These are phyloP conservation scores for Eurypyga helias DNA, from an alignment of 2,113 vertebrate species.

Conservation along the genomic window DNA sequence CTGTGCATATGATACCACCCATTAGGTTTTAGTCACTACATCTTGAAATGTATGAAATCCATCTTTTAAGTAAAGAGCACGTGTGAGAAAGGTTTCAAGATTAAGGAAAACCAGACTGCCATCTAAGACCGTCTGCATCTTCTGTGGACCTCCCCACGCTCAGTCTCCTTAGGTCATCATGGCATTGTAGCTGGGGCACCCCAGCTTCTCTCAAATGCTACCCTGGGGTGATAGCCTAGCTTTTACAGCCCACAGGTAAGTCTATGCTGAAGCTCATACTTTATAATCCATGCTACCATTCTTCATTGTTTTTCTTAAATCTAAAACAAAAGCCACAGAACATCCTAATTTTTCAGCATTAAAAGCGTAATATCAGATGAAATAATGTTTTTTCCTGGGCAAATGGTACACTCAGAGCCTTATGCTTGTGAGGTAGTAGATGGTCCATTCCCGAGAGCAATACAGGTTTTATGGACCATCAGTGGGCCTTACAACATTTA, in stretches of 20 bases:
- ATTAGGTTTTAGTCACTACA: background rate
- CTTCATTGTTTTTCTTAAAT: background rate
- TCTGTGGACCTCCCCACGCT: background rate
- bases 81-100: background rate
- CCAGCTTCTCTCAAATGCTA: background rate
- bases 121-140: background rate
- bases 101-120: background rate
- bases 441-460: background rate
- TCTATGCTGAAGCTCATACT: background rate
- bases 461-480: background rate
- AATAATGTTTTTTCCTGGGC: background rate
- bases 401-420: background rate
- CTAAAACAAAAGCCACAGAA: background rate
- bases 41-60: background rate
- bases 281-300: background rate
- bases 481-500: background rate
- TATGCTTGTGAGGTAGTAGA: background rate
- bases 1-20: rapidly evolving
- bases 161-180: background rate
- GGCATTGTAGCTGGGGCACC: background rate
- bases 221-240: rapidly evolving
- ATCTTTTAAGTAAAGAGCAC: background rate
- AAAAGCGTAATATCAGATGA: background rate
- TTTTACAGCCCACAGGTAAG: background rate
- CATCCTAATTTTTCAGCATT: background rate